phyloP scores from a whole-genome alignment of 2,888 invertebrate species.

The Trachelus tabidus region DNA sequence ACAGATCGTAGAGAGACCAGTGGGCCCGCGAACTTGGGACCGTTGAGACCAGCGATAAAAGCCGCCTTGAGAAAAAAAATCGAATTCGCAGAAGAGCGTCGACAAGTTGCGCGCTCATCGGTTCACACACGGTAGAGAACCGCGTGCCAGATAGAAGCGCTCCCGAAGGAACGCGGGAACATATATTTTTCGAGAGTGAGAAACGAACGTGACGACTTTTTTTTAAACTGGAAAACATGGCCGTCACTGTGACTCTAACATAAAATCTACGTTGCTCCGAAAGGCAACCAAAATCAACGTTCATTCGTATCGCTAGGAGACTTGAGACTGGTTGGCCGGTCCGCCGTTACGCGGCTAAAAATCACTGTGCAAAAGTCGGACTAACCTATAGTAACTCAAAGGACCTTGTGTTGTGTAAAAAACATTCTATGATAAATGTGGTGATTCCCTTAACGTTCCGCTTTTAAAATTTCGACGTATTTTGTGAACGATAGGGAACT shows the following conservation, averaged over 20 bases:
- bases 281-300: not conserved
- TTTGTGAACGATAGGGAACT: not conserved
- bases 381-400: not conserved
- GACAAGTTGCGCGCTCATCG: not conserved
- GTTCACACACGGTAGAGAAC: not conserved
- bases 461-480: not conserved
- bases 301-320: not conserved
- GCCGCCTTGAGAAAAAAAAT: not conserved
- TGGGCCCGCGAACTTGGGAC: not conserved
- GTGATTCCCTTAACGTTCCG: not conserved
- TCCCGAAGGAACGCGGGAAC: not conserved
- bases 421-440: not conserved
- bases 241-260: slow-evolving; percentile 6
- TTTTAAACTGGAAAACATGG: slow-evolving; percentile 11
- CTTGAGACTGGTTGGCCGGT: not conserved
- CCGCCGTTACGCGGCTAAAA: not conserved
- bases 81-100: not conserved
- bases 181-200: not conserved
- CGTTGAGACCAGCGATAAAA: not conserved
- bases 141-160: not conserved
- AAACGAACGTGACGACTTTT: not conserved
- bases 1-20: not conserved
- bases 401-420: not conserved
- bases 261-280: not conserved
- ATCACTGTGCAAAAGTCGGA: not conserved